These are phyloP conservation scores for Dicyrtoma fusca DNA, from an alignment of 2,888 invertebrate genomes.

Conservation along the genomic window DNA sequence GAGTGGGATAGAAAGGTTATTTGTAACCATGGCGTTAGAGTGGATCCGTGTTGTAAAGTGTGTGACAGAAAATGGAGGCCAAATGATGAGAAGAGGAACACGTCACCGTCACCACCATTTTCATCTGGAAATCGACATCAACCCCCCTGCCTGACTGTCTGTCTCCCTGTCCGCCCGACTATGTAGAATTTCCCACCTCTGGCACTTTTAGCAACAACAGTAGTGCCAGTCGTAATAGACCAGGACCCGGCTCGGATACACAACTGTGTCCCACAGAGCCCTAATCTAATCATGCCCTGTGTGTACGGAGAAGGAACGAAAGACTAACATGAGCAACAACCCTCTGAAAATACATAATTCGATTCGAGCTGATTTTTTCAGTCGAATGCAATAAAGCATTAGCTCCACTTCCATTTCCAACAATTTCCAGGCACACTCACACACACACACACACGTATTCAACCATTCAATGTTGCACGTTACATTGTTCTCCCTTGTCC, in stretches of 20 bases:
- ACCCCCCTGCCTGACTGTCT: not conserved
- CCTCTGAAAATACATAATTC: slow-evolving; percentile 40
- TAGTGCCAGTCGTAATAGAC: not conserved
- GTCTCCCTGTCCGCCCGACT: not conserved
- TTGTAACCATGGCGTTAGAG: no score
- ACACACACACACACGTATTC: not conserved
- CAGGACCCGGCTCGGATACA: not conserved
- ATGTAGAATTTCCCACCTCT: slow-evolving; percentile 16
- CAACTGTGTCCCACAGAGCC: slow-evolving; percentile 37
- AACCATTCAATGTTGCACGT: not conserved
- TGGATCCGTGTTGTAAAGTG: slow-evolving; percentile 3
- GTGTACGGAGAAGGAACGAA: slow-evolving; percentile 17
- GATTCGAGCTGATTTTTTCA: slow-evolving; percentile 37
- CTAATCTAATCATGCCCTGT: slow-evolving; percentile 45
- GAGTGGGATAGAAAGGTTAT: no score
- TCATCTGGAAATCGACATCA: not conserved
- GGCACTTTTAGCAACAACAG: slow-evolving; percentile 12
- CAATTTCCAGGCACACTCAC: not conserved
- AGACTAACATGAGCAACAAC: slow-evolving; percentile 4
- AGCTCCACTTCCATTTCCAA: slow-evolving; percentile 16
- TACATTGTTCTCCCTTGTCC: not conserved
- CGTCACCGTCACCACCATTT: slow-evolving; percentile 9
- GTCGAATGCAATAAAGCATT: slow-evolving; percentile 32
- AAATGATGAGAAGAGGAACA: slow-evolving; percentile 22
- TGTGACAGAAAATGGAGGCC: slow-evolving; percentile 15